Percentiles rank a stretch among this genome's conserved stretches.
These are phyloP conservation scores for Actenoides lindsayi DNA, from an alignment of 2,113 vertebrate species.

Conservation along the genomic window DNA sequence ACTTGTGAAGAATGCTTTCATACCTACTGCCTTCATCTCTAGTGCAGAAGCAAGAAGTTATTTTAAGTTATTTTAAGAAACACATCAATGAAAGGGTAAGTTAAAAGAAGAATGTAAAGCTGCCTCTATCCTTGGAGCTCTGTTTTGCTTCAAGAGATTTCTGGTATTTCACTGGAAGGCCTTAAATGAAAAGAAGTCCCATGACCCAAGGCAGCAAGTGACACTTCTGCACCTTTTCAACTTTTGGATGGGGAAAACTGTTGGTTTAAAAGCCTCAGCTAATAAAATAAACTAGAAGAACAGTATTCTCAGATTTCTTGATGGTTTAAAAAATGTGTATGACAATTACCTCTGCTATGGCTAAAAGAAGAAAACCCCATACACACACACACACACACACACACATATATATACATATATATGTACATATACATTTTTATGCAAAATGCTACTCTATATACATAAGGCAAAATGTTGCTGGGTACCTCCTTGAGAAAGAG, in stretches of 20 bases:
- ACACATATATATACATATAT: background rate
- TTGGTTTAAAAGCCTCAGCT: background rate
- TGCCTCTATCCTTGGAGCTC: slow-evolving; percentile 28
- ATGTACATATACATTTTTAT: background rate
- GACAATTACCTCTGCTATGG: background rate
- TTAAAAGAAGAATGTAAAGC: slow-evolving; percentile 46
- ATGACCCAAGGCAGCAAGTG: background rate
- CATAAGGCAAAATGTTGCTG: background rate
- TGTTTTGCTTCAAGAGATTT: slow-evolving; percentile 46
- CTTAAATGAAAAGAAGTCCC: slow-evolving; percentile 8
- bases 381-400: background rate
- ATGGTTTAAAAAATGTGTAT: background rate
- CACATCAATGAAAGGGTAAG: slow-evolving; percentile 40
- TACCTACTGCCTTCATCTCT: slow-evolving; percentile 21
- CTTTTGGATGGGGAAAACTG: background rate
- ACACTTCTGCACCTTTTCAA: slow-evolving; percentile 5
- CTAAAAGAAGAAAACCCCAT: background rate
- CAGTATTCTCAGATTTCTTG: background rate
- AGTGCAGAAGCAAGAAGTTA: slow-evolving; percentile 24
- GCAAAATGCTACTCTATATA: background rate
- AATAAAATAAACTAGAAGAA: background rate
- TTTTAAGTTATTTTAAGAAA: slow-evolving; percentile 65
- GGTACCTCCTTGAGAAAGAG: background rate
- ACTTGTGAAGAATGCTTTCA: slow-evolving; percentile 5
- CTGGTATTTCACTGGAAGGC: slow-evolving; percentile 24